Evolutionary conservation across 2,113 vertebrate genomes (phyloP), one percentile per base, ranked within the genome.

Genomic region (Mobula birostris): DNA sequence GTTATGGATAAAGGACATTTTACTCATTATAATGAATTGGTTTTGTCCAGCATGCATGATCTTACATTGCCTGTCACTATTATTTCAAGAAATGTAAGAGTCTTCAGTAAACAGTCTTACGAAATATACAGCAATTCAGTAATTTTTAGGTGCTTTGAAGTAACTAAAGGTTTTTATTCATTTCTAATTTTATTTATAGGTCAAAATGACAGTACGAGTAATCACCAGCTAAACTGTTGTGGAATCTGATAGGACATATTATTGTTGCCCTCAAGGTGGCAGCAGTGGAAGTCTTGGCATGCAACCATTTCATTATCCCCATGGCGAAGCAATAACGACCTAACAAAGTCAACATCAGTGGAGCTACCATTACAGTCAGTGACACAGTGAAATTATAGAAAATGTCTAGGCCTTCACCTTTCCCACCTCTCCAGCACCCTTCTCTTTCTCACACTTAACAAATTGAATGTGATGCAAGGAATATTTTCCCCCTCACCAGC

Each of bases 101-200:
- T 17, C 61, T 12, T 88, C 61, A 56, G 19, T 15, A 88, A 63
- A 66, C 58, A 1, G 6, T 68, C 66, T 12, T 48, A 15, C 8
- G 9, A 68, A 68, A 68, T 68, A 88, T 24, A 27, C 79, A 19
- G 15, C 36, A 48, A 17, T 88, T 66, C 61, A 17, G 58, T 14
- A 88, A 9, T n/a, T 63, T 63, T 88, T 88, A n/a, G 58, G 5
- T 58, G 56, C 61, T 29, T 61, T 7, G 12, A 58, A 8, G 48
- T 61, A 27, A 88, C n/a, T 1, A 29, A 88, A 88, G 56, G 8
- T 63, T 87, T 87, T 87, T 87, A 87, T 32, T 88, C 58, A n/a
- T 88, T 88, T 24, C 24, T 88, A 90, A 66, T 90, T 90, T 66
- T 88, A 88, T 3, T n/a, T 88, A 15, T 66, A 63, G 87, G 87